Percentiles rank a stretch among this genome's conserved stretches.
These are phyloP conservation scores for Ceratina australensis DNA, from an alignment of 1,140 invertebrate genomes.

Conservation along the genomic window DNA sequence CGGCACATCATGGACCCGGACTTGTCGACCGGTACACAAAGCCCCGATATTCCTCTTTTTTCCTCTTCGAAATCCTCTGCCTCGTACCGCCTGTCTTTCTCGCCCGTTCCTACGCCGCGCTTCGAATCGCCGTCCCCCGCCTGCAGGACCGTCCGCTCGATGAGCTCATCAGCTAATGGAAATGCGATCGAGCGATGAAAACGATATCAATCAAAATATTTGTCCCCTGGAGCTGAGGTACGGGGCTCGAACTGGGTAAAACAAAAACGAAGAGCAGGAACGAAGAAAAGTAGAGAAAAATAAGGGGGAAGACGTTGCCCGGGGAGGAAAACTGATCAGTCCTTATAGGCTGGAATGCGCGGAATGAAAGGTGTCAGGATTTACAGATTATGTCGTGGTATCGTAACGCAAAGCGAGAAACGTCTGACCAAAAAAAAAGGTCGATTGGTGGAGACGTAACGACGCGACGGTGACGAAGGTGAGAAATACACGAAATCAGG, in stretches of 20 bases:
- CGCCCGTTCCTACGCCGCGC: not conserved
- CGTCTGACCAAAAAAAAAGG: too few species aligned
- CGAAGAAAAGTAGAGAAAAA: not conserved
- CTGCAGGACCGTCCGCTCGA: conserved; percentile 17
- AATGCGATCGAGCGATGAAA: conserved; percentile 63
- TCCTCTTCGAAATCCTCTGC: not conserved
- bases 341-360: too few species aligned
- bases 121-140: not conserved
- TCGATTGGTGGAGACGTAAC: not conserved
- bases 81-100: not conserved
- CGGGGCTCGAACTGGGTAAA: not conserved
- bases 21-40: conserved; percentile 27
- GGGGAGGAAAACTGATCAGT: too few species aligned
- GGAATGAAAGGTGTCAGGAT: too few species aligned
- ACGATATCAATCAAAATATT: conserved; percentile 67
- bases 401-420: too few species aligned
- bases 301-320: not conserved
- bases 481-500: too few species aligned
- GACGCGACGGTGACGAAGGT: not conserved
- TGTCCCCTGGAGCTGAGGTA: conserved; percentile 18
- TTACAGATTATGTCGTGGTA: too few species aligned
- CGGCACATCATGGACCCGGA: conserved; percentile 1
- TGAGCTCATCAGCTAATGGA: conserved; percentile 68
- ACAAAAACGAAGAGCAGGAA: not conserved
- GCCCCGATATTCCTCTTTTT: not conserved